These are phyloP conservation scores for Lota lota DNA, from an alignment of 2,113 vertebrate species.

Conservation along the genomic window DNA sequence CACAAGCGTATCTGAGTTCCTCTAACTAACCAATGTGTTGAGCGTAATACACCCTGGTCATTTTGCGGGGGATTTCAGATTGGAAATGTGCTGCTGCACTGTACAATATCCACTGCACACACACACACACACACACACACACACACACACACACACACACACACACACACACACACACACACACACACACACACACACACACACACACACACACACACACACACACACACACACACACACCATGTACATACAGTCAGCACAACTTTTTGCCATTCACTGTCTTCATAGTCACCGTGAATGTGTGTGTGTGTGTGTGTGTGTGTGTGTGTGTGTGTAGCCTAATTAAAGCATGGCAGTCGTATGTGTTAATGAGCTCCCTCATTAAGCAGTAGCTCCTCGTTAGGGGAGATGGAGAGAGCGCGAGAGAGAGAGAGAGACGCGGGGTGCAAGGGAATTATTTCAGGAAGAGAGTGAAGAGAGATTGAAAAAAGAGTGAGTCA, in stretches of 20 bases:
- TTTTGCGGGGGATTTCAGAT: slow-evolving; percentile 13
- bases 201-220: slow-evolving; percentile 5
- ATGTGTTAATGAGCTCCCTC: slow-evolving; percentile 89
- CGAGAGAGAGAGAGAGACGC: too few species aligned
- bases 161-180: neutral
- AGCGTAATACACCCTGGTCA: neutral
- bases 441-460: slow-evolving; percentile 15
- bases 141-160: neutral
- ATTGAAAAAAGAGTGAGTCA: too few species aligned
- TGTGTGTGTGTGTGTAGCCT: slow-evolving; percentile 60
- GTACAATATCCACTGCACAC: too few species aligned
- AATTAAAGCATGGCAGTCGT: slow-evolving; percentile 87
- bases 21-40: neutral
- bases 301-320: slow-evolving; percentile 7
- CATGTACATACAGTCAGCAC: neutral
- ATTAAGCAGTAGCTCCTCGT: slow-evolving; percentile 84
- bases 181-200: too few species aligned
- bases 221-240: neutral
- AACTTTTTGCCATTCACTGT: slow-evolving; percentile 31
- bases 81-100: neutral
- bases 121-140: neutral
- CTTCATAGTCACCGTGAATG: slow-evolving; percentile 1
- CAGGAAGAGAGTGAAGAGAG: slow-evolving; percentile 15
- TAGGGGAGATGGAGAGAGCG: slow-evolving; percentile 56
- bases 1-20: too few species aligned